A percentile compares a stretch with the other conserved stretches of the same genome.
phyloP scores from a whole-genome alignment of 2,113 vertebrate genomes.

The Monopterus albus region DNA sequence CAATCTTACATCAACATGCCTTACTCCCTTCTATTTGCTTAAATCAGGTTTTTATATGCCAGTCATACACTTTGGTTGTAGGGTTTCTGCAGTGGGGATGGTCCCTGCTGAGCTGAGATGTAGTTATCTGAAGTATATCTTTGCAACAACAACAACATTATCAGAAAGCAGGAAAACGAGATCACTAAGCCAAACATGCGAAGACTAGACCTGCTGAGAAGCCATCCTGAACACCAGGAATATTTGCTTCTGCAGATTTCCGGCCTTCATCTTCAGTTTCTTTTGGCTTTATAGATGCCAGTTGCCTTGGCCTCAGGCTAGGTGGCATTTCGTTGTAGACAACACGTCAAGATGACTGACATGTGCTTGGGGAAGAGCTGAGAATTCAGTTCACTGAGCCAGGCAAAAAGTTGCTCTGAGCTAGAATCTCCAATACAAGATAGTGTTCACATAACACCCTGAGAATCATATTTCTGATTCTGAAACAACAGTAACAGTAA shows the following conservation, averaged over 20 bases:
- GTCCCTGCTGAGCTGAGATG: too few species aligned
- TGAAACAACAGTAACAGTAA: neutral
- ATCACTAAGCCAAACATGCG: neutral
- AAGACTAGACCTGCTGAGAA: conserved; percentile 1
- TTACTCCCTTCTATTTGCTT: neutral
- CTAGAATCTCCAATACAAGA: conserved; percentile 4
- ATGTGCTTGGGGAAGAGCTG: neutral
- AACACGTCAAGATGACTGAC: conserved; percentile 33
- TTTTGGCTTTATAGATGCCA: conserved; percentile 4
- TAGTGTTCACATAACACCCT: neutral
- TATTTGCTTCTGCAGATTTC: too few species aligned
- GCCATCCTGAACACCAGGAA: neutral
- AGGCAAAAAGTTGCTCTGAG: conserved; percentile 3
- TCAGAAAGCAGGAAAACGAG: neutral
- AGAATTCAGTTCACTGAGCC: neutral
- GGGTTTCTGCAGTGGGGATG: too few species aligned
- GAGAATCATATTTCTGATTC: neutral
- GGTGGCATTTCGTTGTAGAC: conserved; percentile 8
- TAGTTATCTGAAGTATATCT: too few species aligned
- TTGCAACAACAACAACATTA: neutral
- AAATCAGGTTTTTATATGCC: too few species aligned
- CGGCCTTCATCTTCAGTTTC: conserved; percentile 2
- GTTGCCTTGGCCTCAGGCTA: conserved; percentile 8
- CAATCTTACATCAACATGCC: too few species aligned
- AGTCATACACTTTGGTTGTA: too few species aligned